Percentiles rank a stretch among this genome's conserved stretches.
Conservation (phyloP, 2,797 vertebrate species). For the Sebastiscus albofasciatus region DNA sequence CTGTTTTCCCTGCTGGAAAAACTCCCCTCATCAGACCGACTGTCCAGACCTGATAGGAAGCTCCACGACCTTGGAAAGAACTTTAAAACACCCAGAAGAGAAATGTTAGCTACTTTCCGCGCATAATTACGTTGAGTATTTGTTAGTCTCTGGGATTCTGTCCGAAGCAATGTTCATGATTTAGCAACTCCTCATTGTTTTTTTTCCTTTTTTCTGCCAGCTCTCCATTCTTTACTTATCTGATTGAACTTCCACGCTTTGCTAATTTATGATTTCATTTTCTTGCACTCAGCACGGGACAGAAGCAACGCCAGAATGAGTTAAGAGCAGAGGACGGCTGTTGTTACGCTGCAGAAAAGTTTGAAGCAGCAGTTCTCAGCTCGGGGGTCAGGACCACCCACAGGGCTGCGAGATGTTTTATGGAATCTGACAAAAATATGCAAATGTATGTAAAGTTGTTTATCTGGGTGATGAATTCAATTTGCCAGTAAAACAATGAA, state of each 20-base stretch:
- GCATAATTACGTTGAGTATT: slow-evolving; percentile 39
- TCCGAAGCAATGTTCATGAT: neutral
- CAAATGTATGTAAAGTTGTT: slow-evolving; percentile 50
- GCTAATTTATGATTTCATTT: slow-evolving; percentile 41
- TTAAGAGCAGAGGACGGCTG: slow-evolving; percentile 3
- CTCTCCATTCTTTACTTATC: slow-evolving; percentile 21
- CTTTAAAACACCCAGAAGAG: slow-evolving; percentile 52
- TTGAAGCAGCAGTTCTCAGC: slow-evolving; percentile 38
- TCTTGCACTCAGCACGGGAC: slow-evolving; percentile 18
- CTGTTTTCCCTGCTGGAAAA: slow-evolving; percentile 67
- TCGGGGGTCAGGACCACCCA: slow-evolving; percentile 49
- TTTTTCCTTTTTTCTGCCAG: neutral
- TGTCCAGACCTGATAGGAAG: slow-evolving; percentile 76
- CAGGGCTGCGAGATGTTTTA: slow-evolving; percentile 37
- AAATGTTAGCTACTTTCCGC: slow-evolving; percentile 38
- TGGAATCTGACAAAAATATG: slow-evolving; percentile 59
- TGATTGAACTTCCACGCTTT: slow-evolving; percentile 1
- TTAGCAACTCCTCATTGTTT: slow-evolving; percentile 27
- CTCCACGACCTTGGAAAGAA: slow-evolving; percentile 66
- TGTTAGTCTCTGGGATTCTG: slow-evolving; percentile 28
- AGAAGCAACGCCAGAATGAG: slow-evolving; percentile 14
- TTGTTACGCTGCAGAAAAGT: slow-evolving; percentile 25
- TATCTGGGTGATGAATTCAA: slow-evolving; percentile 51
- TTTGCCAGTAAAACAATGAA: slow-evolving; percentile 45
- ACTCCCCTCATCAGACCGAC: slow-evolving; percentile 49